phyloP scores from a whole-genome alignment of 2,797 vertebrate genomes.

The Platyrinchus mystaceus region DNA sequence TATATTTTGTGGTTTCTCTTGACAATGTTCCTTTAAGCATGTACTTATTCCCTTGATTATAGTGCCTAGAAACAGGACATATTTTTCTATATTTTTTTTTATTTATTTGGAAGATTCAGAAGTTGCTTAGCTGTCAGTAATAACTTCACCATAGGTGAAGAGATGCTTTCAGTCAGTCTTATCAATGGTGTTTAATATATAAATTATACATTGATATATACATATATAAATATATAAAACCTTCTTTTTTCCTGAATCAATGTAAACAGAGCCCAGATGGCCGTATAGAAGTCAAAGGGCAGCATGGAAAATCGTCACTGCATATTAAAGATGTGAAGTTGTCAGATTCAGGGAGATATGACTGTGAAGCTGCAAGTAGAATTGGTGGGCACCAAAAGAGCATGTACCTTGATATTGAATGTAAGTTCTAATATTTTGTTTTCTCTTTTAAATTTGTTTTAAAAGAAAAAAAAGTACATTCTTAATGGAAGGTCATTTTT shows the following conservation, averaged over 20 bases:
- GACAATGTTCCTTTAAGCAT: conserved; percentile 40
- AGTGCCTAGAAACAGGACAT: neutral
- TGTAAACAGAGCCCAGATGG: conserved; percentile 87
- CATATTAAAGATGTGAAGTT: conserved; percentile 89
- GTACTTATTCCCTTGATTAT: neutral
- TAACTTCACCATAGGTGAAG: neutral
- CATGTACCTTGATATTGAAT: conserved; percentile 98
- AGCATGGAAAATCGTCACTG: conserved; percentile 89
- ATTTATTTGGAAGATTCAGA: neutral
- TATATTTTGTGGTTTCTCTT: neutral
- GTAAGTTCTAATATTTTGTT: conserved; percentile 79
- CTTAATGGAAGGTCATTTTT: conserved; percentile 5
- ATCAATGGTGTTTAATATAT: conserved; percentile 27
- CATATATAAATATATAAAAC: conserved; percentile 12
- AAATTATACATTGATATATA: conserved; percentile 19
- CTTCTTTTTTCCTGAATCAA: conserved; percentile 61
- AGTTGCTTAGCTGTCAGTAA: neutral
- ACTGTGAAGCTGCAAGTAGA: conserved; percentile 95
- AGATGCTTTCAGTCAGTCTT: neutral
- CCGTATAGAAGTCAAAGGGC: conserved; percentile 90
- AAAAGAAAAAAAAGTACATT: neutral
- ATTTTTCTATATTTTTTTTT: neutral
- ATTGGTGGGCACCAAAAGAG: conserved; percentile 98
- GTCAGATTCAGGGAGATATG: conserved; percentile 91
- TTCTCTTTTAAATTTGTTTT: conserved; percentile 31